Percentiles rank a stretch among this genome's conserved stretches.
Evolutionary conservation across 2,888 invertebrate genomes (phyloP).

Genomic region (Oegoconia quadripuncta): DNA sequence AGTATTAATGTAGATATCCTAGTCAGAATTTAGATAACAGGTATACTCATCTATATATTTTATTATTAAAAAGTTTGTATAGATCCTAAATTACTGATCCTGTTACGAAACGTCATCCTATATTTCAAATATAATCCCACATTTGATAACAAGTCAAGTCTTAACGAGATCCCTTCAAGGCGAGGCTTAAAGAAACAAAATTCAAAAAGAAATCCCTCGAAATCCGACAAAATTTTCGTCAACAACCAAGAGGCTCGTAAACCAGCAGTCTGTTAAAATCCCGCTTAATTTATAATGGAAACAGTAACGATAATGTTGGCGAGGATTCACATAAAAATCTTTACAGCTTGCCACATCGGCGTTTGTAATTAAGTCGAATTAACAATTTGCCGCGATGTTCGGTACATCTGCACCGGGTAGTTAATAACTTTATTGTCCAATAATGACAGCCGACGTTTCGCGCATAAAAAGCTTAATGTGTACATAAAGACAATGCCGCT

Average conservation of each 20-base stretch:
- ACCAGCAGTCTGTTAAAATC: conserved; percentile 27
- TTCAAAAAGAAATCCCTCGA: not conserved
- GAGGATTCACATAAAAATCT: conserved; percentile 60
- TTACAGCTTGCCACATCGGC: conserved; percentile 52
- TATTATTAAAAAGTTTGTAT: no score
- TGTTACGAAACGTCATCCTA: no score
- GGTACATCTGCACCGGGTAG: conserved; percentile 53
- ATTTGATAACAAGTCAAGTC: no score
- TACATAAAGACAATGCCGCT: conserved; percentile 45
- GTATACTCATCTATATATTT: no score
- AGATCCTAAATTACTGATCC: no score
- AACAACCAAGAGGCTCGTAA: conserved; percentile 7
- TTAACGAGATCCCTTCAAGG: no score
- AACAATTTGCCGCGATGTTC: conserved; percentile 61
- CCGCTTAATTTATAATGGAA: conserved; percentile 62
- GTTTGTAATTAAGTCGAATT: conserved; percentile 66
- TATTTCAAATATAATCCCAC: no score
- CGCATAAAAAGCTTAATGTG: conserved; percentile 43
- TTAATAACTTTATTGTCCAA: conserved; percentile 63
- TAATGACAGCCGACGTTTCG: conserved; percentile 38
- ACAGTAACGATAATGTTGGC: conserved; percentile 56
- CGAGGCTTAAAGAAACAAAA: not conserved
- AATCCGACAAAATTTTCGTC: conserved; percentile 5
- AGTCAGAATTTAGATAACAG: no score
- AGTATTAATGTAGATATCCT: no score